phyloP scores from a whole-genome alignment of 2,113 vertebrate genomes.

The Aramus guarauna region DNA sequence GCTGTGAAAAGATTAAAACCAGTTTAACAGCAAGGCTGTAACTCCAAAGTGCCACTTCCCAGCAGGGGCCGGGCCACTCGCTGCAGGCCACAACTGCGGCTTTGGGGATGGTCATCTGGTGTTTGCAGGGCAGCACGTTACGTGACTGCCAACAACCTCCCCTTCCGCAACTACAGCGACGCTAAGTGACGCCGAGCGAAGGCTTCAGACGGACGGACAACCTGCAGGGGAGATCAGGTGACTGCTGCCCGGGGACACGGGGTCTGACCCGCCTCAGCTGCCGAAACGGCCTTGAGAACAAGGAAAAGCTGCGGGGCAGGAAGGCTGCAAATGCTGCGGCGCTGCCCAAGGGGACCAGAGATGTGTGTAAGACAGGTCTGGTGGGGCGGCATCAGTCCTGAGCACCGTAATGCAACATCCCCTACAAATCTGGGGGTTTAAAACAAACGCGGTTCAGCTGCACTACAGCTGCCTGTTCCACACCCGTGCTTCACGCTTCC shows the following conservation, averaged over 20 bases:
- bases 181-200: not conserved
- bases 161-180: not conserved
- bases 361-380: not conserved
- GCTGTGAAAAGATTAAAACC: not conserved
- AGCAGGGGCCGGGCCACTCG: fast-evolving
- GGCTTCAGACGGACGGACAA: not conserved
- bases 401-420: not conserved
- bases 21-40: not conserved
- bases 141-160: not conserved
- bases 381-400: not conserved
- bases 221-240: not conserved
- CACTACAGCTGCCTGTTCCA: too few relatives aligned
- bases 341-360: not conserved
- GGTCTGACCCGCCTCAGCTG: not conserved
- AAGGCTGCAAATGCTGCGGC: not conserved
- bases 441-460: not conserved
- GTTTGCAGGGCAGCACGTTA: not conserved
- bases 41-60: not conserved
- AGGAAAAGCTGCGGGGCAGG: fast-evolving
- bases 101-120: not conserved
- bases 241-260: fast-evolving
- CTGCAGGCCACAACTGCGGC: not conserved
- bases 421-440: not conserved
- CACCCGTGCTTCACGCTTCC: not conserved
- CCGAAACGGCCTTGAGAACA: not conserved